Conservation (phyloP, 2,888 invertebrate genomes). For the Callyntrura guangdongensis region DNA sequence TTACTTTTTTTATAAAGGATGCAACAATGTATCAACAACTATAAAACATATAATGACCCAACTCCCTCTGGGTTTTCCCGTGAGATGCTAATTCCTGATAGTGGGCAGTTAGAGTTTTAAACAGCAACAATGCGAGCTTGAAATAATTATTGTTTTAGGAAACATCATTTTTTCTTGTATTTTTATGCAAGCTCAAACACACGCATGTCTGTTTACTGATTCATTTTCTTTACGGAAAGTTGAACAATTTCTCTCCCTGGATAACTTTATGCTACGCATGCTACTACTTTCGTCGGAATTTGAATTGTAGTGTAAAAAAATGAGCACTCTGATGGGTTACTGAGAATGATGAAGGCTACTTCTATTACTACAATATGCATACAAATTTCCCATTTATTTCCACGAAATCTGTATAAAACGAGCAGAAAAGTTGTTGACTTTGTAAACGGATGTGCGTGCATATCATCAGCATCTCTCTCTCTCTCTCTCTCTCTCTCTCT, state of each 20-base stretch:
- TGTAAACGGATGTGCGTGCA: conserved; percentile 63
- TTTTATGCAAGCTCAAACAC: not conserved
- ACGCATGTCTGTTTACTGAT: not conserved
- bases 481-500: conserved; percentile 20
- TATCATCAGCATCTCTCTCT: conserved; percentile 37
- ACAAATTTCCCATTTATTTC: too few relatives aligned
- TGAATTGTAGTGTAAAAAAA: not conserved
- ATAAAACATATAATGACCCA: not conserved
- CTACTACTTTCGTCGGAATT: not conserved
- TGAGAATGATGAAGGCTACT: not conserved
- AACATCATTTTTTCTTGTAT: not conserved
- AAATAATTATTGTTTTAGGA: not conserved
- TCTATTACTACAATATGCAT: not conserved
- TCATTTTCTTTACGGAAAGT: not conserved
- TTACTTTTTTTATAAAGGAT: too few relatives aligned
- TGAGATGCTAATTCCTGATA: conserved; percentile 26
- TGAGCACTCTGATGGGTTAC: not conserved
- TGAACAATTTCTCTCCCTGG: not conserved
- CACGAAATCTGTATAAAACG: conserved; percentile 20
- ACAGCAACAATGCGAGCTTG: not conserved
- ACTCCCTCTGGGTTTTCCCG: too few relatives aligned
- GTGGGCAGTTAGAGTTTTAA: not conserved
- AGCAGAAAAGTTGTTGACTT: conserved; percentile 48
- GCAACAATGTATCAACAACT: not conserved
- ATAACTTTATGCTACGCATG: not conserved